Conservation (phyloP, 2,113 vertebrate species). For the Zonotrichia leucophrys region DNA sequence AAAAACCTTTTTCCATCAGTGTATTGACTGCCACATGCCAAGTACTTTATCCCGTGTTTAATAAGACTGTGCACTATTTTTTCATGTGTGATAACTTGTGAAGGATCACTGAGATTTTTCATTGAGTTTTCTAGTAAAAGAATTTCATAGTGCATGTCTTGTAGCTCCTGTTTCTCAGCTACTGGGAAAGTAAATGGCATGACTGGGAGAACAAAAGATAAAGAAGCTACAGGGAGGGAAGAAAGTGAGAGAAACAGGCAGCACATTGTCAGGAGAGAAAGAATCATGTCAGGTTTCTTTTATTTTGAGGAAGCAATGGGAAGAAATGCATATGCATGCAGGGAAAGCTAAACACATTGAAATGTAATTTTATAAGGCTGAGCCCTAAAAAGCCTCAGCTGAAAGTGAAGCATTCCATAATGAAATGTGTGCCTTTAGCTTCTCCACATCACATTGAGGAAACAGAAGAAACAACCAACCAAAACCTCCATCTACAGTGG, state of each 20-base stretch:
- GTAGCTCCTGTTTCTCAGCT: neutral
- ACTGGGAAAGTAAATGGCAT: neutral
- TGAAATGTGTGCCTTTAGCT: conserved; percentile 6
- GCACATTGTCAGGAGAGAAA: neutral
- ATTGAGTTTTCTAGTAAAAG: neutral
- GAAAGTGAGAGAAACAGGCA: neutral
- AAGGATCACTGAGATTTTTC: conserved; percentile 10
- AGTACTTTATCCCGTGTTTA: neutral
- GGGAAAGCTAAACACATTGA: conserved; percentile 35
- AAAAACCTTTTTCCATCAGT: neutral
- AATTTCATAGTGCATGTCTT: neutral
- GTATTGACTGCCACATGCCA: neutral
- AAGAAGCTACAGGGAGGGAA: neutral
- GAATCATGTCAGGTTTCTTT: neutral
- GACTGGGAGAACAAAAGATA: neutral
- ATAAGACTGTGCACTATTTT: neutral
- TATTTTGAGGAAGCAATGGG: conserved; percentile 2
- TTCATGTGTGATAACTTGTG: neutral
- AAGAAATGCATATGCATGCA: conserved; percentile 16
- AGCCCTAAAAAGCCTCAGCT: conserved; percentile 10
- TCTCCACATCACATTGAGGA: neutral
- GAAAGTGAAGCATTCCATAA: neutral
- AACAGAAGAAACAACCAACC: neutral
- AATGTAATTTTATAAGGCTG: conserved; percentile 31
- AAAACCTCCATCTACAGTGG: neutral